A percentile compares a stretch with the other conserved stretches of the same genome.
phyloP scores from a whole-genome alignment of 1,140 invertebrate genomes.

The Brachionus angularis region DNA sequence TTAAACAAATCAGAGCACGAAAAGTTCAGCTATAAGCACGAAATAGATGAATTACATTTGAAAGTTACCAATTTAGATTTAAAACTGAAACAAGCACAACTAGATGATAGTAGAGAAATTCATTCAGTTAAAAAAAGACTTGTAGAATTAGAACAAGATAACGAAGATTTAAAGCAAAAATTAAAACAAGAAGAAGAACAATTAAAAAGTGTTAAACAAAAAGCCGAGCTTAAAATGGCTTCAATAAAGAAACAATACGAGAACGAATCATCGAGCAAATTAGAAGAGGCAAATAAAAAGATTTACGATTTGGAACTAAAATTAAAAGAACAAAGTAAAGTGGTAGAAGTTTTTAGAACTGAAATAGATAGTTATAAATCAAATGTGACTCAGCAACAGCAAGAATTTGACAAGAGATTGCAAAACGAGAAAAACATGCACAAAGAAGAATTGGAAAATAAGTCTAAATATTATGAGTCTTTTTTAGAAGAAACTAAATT shows the following conservation, averaged over 20 bases:
- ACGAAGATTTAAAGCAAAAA: neutral
- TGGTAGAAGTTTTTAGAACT: slow-evolving; percentile 2
- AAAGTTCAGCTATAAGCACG: neutral
- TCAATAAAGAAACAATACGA: slow-evolving; percentile 36
- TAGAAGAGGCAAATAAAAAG: slow-evolving; percentile 16
- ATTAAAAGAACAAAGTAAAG: slow-evolving; percentile 17
- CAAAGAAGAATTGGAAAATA: slow-evolving; percentile 1
- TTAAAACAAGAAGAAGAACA: slow-evolving; percentile 14
- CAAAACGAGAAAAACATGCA: neutral
- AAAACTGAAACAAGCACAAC: slow-evolving; percentile 1
- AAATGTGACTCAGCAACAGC: neutral
- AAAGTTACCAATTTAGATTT: slow-evolving; percentile 12
- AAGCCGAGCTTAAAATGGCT: slow-evolving; percentile 3
- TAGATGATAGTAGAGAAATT: slow-evolving; percentile 11
- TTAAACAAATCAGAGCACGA: neutral
- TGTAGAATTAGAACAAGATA: neutral
- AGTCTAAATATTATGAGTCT: neutral
- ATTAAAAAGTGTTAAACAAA: slow-evolving; percentile 4
- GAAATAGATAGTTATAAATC: neutral
- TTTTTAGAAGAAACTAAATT: neutral
- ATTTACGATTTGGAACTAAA: slow-evolving; percentile 12
- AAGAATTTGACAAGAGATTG: slow-evolving; percentile 8
- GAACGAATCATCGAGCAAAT: neutral
- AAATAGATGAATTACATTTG: slow-evolving; percentile 30
- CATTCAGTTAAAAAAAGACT: slow-evolving; percentile 12